Evolutionary conservation across 2,888 invertebrate species (phyloP), one percentile per base, ranked within the genome.

Genomic region (Resseliella maxima): DNA sequence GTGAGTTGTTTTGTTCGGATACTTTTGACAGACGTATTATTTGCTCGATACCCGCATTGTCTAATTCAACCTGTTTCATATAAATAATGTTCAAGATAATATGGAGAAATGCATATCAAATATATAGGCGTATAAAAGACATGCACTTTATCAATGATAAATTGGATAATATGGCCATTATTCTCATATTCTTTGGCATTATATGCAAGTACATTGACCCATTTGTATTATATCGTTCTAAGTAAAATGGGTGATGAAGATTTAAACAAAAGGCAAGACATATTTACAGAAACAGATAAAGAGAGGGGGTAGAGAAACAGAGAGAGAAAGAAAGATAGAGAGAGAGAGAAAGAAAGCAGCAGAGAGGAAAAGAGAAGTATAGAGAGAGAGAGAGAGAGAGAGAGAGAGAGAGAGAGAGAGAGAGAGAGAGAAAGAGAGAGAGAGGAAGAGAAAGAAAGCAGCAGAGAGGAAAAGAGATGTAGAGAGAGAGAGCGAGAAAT

Each of bases 161-260:
- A 31, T 72, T 72, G 72, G 72, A 72, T 72, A 35, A 72, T 72
- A 31, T 15, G 10, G 31, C 72, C 31, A 72, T 72, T 72, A 72
- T 72, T n/a, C 27, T 12, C n/a, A n/a, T n/a, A n/a, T n/a, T n/a
- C 3, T 12, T n/a, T 8, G 24, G 27, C 27, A 59, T 27, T 27
- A 59, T 72, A n/a, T 15, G 27, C n/a, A 31, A 72, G 72, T 72
- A n/a, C 72, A 31, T 31, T 72, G 72, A 72, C 72, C 72, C 72
- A 72, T 72, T n/a, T 31, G 72, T 8, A 72, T 72, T 72, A 12
- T 3, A 72, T 31, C 15, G 72, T 31, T 72, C 72, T 41, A 5
- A 59, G 5, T 24, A 27, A 24, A 59, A 24, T 27, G n/a, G 59
- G 24, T 59, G 15, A 24, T 24, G 12, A 59, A 59, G 59, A 59